phyloP scores from a whole-genome alignment of 2,113 vertebrate genomes.

The Micronycteris hirsuta region DNA sequence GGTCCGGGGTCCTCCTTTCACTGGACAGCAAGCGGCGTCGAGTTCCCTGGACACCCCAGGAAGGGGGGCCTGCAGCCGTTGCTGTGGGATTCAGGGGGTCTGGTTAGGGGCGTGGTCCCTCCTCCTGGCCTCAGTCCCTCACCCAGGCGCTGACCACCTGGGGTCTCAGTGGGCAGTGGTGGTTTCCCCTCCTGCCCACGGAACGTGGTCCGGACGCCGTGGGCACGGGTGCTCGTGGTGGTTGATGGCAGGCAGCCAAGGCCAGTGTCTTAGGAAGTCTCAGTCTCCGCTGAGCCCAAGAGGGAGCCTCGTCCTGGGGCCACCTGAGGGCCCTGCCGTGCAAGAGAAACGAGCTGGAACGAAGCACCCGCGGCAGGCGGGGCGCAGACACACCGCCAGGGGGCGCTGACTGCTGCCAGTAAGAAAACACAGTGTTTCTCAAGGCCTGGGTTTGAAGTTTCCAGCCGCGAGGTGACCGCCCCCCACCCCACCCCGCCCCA shows the following conservation, averaged over 20 bases:
- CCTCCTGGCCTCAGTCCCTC: not conserved
- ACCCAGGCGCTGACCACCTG: accelerated
- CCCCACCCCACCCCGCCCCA: not conserved
- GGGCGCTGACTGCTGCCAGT: not conserved
- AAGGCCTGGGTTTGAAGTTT: conserved; percentile 53
- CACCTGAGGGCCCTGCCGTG: not conserved
- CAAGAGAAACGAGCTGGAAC: not conserved
- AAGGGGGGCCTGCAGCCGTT: not conserved
- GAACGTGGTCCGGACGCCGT: accelerated
- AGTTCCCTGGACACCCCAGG: not conserved
- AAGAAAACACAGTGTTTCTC: conserved; percentile 34
- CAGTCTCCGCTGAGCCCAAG: not conserved
- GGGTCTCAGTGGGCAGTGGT: not conserved
- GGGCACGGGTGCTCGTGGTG: too few species aligned
- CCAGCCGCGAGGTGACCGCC: conserved; percentile 46
- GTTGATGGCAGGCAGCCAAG: accelerated
- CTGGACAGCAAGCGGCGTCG: too few species aligned
- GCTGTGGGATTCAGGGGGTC: accelerated
- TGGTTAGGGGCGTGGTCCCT: not conserved
- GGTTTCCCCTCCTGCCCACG: accelerated
- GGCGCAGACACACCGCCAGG: not conserved
- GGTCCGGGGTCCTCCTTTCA: accelerated
- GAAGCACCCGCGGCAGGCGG: accelerated
- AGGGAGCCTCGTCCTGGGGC: not conserved
- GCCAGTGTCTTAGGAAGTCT: accelerated